Conservation (phyloP, 1,140 invertebrate species). For the Harpegnathos saltator region DNA sequence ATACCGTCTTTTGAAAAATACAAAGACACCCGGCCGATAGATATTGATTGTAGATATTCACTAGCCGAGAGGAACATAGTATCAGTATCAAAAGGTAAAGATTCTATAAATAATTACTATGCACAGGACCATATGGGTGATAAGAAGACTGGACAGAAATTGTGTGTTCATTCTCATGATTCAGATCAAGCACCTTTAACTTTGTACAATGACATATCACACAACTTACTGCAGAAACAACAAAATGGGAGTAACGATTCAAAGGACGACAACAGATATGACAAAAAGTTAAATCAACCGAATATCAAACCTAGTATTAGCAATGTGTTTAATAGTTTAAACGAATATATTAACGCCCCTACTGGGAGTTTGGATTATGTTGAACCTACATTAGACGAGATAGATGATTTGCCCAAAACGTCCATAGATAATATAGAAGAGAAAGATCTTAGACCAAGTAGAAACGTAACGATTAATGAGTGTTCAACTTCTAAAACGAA, state of each 20-base stretch:
- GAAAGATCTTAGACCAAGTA: conserved; percentile 16
- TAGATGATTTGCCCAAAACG: conserved; percentile 14
- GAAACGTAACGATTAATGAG: background rate
- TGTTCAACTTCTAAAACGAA: background rate
- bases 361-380: conserved; percentile 75
- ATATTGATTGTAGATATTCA: conserved; percentile 30
- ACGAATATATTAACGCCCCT: conserved; percentile 87
- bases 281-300: conserved; percentile 82
- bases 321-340: conserved; percentile 89
- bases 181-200: conserved; percentile 70
- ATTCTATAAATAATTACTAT: conserved; percentile 79
- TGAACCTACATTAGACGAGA: conserved; percentile 57
- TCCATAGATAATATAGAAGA: background rate
- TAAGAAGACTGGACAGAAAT: conserved; percentile 74
- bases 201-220: conserved; percentile 78
- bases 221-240: conserved; percentile 78
- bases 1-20: conserved; percentile 59
- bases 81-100: conserved; percentile 56
- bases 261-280: conserved; percentile 81
- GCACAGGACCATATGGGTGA: conserved; percentile 65
- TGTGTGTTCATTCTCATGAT: conserved; percentile 68
- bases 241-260: conserved; percentile 75
- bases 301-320: conserved; percentile 86
- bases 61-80: conserved; percentile 21
- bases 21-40: conserved; percentile 30